Percentiles rank a stretch among this genome's conserved stretches.
Evolutionary conservation across 2,888 invertebrate species (phyloP).

Genomic region (Melikaiella ostensackeni): DNA sequence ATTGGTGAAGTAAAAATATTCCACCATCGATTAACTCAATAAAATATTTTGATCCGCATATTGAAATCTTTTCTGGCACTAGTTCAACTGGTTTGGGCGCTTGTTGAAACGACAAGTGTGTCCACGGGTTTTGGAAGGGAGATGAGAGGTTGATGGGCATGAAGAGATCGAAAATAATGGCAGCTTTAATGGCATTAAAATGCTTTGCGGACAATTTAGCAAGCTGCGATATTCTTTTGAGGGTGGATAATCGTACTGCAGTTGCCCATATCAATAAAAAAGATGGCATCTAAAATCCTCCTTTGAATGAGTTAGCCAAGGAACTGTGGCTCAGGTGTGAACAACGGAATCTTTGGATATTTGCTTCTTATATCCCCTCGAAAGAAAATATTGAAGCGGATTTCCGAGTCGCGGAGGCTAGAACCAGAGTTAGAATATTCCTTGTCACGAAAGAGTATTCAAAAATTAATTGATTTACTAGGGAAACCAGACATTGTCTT

Average conservation of each 20-base stretch:
- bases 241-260: conserved; percentile 44
- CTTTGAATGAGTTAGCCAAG: conserved; percentile 17
- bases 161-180: conserved; percentile 44
- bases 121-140: conserved; percentile 43
- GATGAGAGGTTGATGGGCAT: conserved; percentile 30
- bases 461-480: conserved; percentile 23
- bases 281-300: conserved; percentile 18
- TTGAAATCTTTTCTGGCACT: conserved; percentile 5
- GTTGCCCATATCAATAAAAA: conserved; percentile 44
- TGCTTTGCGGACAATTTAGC: conserved; percentile 37
- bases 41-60: neutral
- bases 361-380: conserved; percentile 39
- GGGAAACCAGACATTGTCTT: conserved; percentile 55
- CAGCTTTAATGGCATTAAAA: conserved; percentile 47
- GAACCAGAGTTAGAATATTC: conserved; percentile 44
- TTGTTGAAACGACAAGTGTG: conserved; percentile 9
- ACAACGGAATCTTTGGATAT: conserved; percentile 34
- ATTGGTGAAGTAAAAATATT: conserved; percentile 42
- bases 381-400: conserved; percentile 45
- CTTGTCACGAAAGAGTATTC: conserved; percentile 28
- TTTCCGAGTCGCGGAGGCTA: conserved; percentile 31
- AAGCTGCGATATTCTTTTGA: conserved; percentile 39
- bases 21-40: conserved; percentile 25
- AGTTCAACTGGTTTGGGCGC: conserved; percentile 42
- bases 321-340: conserved; percentile 44